Evolutionary conservation across 1,140 invertebrate species (phyloP), one percentile per base, ranked within the genome.

Genomic region (Lepidurus arcticus): DNA sequence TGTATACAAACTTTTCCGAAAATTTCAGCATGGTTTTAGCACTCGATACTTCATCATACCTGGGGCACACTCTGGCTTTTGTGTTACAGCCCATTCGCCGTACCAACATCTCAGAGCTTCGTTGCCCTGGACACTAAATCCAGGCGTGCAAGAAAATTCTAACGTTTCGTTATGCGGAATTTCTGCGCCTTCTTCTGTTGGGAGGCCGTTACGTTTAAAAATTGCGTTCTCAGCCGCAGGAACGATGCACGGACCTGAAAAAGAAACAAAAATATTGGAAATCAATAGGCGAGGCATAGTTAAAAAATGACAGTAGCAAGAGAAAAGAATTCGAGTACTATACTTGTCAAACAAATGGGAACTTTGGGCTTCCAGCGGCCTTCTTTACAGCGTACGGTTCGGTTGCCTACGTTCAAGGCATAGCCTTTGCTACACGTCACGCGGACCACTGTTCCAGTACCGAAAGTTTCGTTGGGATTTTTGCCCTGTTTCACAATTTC

Each of bases 291-390:
- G 13, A 11, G 13, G 21, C 16, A 21, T 65, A 10, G 53, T 65
- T 65, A 16, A n/a, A 65, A 65, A 65, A 65, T 21, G 16, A 7
- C 16, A 7, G 16, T 0, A 65, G 53, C 53, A 65, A 9, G 13
- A n/a, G 16, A 73, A 77, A 73, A 42, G n/a, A 75, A 73, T n/a
- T 74, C 13, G 7, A 74, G 42, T 82, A 89, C 90, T 3, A 89
- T 87, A 93, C 92, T 84, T 80, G 92, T 90, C 82, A 89, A 85
- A 83, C 93, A 95, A 81, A 88, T 88, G 0, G 93, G 93, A 81
- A 90, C 91, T 78, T 88, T 88, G 1, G 93, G 93, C 82, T 91
- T 93, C 93, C 93, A 95, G 81, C 88, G 87, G 1, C 93, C 93
- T 74, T 90, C 84, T 1, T 91, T 89, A 83, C 93, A 94, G 81